Evolutionary conservation across 2,888 invertebrate genomes (phyloP).

Genomic region (Apomyelois bistriatella): DNA sequence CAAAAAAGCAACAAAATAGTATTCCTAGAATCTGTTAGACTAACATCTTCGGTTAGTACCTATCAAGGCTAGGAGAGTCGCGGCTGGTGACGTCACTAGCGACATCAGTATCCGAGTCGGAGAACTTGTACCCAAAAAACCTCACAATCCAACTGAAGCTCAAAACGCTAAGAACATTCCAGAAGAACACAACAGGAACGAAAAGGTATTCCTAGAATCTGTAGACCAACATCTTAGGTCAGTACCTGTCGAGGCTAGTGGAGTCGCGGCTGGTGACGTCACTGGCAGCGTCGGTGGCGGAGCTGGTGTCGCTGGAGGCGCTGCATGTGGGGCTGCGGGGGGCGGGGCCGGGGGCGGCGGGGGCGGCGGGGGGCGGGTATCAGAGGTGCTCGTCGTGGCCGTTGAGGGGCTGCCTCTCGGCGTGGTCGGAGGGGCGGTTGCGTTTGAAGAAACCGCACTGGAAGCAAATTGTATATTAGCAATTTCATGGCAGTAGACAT

Average conservation of each 20-base stretch:
- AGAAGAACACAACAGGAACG: background rate
- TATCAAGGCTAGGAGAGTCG: no score
- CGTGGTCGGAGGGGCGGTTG: conserved; percentile 89
- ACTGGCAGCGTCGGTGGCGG: conserved; percentile 67
- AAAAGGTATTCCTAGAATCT: conserved; percentile 29
- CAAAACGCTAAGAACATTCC: background rate
- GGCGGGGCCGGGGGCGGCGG: conserved; percentile 46
- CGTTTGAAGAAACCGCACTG: conserved; percentile 96
- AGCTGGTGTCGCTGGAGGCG: conserved; percentile 36
- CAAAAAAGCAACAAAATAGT: background rate
- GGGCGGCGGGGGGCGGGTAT: conserved; percentile 64
- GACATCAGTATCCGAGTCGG: no score
- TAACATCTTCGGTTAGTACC: conserved; percentile 31
- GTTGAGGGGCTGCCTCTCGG: conserved; percentile 91
- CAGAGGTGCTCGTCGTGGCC: conserved; percentile 89
- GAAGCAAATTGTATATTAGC: background rate
- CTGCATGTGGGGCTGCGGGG: conserved; percentile 30
- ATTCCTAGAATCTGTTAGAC: conserved; percentile 36
- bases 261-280: conserved; percentile 72
- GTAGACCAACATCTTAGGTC: conserved; percentile 37
- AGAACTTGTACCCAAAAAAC: background rate
- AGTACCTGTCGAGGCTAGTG: conserved; percentile 66
- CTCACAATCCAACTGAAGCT: background rate
- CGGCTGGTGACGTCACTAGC: no score
- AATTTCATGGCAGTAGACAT: background rate